Evolutionary conservation across 2,797 vertebrate species (phyloP), one percentile per base, ranked within the genome.

Genomic region (Syndactyla subalaris): DNA sequence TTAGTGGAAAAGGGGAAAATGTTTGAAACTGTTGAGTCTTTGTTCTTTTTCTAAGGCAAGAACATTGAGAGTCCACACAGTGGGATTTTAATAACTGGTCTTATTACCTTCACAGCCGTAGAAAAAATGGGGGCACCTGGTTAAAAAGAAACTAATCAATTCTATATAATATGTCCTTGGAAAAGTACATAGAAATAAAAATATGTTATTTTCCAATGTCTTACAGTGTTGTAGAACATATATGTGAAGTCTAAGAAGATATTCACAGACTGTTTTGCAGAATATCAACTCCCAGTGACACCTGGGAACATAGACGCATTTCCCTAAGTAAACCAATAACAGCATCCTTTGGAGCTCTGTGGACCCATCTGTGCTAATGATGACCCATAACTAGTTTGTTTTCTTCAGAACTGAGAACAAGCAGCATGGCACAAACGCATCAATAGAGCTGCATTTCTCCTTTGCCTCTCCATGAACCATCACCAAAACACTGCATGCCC

Each of bases 31-130:
- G 41, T 89, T 88, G 22, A 74, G 48, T 74, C 87, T 96, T 83
- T 95, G 27, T 95, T 92, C 75, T 84, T 85, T 91, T 89, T 95
- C 84, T 88, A 90, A 83, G 43, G 55, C n/a, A 81, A 85, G 85
- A 94, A 66, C 62, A 57, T 5, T 49, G 30, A 46, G 61, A 75
- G 36, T 43, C 36, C 66, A 55, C 51, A n/a, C 49, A 89, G 58
- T 20, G 16, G 58, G 72, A 65, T 88, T 88, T 95, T 94, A 91
- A 80, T 89, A 94, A 85, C 30, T 71, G 21, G n/a, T 41, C 55
- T 92, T 87, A 68, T 81, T 75, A 80, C n/a, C 57, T 83, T 88
- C 94, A 88, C 85, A 89, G 92, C 76, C 75, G 65, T 84, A 65
- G 73, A 57, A 68, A 77, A 83, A 51, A 7, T 16, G 2, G 1